phyloP scores from a whole-genome alignment of 2,888 invertebrate genomes.

The Tinea trinotella region DNA sequence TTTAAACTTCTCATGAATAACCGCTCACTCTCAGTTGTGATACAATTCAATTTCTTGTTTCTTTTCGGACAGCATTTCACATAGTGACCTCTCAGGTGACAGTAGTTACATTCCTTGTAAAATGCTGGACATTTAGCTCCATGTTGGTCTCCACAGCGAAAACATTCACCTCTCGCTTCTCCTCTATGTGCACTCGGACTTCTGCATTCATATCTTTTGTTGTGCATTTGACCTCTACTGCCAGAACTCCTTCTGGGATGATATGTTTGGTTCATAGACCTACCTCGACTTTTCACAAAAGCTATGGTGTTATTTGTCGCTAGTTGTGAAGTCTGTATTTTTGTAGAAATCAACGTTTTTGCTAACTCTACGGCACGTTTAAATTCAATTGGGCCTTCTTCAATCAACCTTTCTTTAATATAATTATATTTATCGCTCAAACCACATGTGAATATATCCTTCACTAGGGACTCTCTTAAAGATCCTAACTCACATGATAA shows the following conservation, averaged over 20 bases:
- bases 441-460: constrained; percentile 5
- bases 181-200: neutral
- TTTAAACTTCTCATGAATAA: neutral
- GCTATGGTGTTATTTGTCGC: neutral
- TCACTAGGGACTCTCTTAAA: neutral
- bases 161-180: neutral
- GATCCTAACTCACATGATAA: constrained; percentile 6
- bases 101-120: neutral
- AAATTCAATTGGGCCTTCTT: neutral
- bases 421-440: neutral
- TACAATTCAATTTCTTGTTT: neutral
- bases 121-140: neutral
- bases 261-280: neutral
- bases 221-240: neutral
- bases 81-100: neutral
- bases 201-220: neutral
- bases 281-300: neutral
- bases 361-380: neutral
- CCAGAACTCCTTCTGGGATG: neutral
- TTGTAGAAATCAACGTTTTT: neutral
- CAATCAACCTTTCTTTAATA: constrained; percentile 7
- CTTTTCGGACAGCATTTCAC: neutral
- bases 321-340: neutral
- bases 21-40: neutral
- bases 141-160: neutral